Conservation (phyloP, 2,113 vertebrate genomes). For the Pterocles gutturalis region DNA sequence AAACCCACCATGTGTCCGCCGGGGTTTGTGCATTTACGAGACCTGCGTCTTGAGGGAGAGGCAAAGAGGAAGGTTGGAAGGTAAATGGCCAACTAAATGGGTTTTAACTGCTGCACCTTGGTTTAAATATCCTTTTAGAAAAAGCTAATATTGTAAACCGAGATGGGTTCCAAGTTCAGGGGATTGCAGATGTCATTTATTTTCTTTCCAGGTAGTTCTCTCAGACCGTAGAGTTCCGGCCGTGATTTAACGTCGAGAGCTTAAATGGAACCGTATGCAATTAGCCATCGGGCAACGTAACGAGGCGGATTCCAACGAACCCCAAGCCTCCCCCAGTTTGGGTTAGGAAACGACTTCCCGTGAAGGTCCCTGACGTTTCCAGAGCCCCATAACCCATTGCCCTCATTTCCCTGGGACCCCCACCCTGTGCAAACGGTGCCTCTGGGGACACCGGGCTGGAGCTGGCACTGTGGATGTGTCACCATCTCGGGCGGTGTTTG, state of each 20-base stretch:
- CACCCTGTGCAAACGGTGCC: accelerated
- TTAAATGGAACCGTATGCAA: not conserved
- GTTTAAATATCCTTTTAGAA: slow-evolving; percentile 35
- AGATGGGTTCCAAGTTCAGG: not conserved
- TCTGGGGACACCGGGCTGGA: not conserved
- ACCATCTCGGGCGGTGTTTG: not conserved
- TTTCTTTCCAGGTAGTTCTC: slow-evolving; percentile 52
- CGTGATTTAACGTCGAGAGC: not conserved
- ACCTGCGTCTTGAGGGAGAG: not conserved
- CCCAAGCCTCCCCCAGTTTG: accelerated
- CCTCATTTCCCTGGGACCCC: accelerated
- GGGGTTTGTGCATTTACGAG: not conserved
- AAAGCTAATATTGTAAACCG: not conserved
- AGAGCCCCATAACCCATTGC: not conserved
- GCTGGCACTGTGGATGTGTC: not conserved
- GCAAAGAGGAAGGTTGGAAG: not conserved
- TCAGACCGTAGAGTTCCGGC: not conserved
- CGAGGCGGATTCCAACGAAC: not conserved
- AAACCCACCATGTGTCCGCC: not conserved
- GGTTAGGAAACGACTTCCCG: not conserved
- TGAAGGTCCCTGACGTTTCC: not conserved
- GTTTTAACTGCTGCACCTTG: not conserved
- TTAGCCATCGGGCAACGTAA: not conserved
- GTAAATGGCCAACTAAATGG: not conserved
- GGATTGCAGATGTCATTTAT: slow-evolving; percentile 10